Evolutionary conservation across 1,140 invertebrate genomes (phyloP).

Genomic region (Heliconius himera): DNA sequence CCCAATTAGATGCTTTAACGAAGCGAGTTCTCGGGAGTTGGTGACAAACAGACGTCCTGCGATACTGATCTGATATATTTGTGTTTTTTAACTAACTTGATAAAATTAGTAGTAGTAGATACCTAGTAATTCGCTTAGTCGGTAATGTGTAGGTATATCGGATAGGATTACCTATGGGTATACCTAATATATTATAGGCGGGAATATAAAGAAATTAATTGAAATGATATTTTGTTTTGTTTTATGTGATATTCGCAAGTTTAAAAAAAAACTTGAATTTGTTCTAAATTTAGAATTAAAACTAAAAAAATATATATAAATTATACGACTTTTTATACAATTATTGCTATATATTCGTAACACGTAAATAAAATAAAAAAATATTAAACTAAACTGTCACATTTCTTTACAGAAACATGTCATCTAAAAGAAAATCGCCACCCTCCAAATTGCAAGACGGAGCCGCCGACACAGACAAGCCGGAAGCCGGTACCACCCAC

Average conservation of each 20-base stretch:
- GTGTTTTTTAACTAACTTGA: constrained; percentile 51
- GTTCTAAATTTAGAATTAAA: too few species aligned
- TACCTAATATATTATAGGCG: too few species aligned
- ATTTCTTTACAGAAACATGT: constrained; percentile 89
- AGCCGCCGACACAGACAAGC: constrained; percentile 81
- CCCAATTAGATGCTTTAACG: constrained; percentile 76
- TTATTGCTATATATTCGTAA: too few species aligned
- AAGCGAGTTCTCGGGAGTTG: constrained; percentile 69
- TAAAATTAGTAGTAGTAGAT: constrained; percentile 40
- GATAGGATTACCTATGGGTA: not conserved
- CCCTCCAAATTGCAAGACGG: constrained; percentile 94
- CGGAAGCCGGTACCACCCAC: constrained; percentile 71
- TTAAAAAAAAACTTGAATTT: too few species aligned
- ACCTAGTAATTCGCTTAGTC: not conserved
- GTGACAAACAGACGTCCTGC: constrained; percentile 69
- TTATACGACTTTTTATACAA: too few species aligned
- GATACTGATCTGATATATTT: constrained; percentile 56
- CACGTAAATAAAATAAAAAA: not conserved
- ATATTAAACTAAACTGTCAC: not conserved
- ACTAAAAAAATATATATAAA: too few species aligned
- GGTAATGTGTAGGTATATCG: not conserved
- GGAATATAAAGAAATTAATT: too few species aligned
- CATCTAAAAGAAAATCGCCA: constrained; percentile 95
- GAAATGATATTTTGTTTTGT: too few species aligned
- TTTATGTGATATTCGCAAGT: too few species aligned